phyloP scores from a whole-genome alignment of 2,888 invertebrate genomes.

The Pseudococcus jackbeardsleyi region DNA sequence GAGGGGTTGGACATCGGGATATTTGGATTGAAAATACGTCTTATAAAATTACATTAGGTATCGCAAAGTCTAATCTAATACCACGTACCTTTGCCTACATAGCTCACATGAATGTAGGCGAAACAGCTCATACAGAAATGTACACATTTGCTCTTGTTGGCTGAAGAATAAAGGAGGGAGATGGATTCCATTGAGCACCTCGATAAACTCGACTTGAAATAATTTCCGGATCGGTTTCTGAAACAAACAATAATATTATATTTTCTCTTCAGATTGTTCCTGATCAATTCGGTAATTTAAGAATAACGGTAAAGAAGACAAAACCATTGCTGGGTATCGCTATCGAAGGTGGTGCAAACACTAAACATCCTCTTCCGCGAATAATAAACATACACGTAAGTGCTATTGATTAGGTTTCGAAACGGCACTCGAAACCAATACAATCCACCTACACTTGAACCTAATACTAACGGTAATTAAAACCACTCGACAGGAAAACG shows the following conservation, averaged over 20 bases:
- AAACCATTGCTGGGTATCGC: slow-evolving; percentile 96
- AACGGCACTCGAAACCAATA: neutral
- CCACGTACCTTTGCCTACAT: no score
- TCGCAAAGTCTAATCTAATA: no score
- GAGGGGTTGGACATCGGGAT: no score
- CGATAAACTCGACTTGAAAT: neutral
- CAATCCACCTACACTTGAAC: no score
- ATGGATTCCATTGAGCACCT: neutral
- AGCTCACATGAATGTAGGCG: no score
- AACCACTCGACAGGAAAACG: slow-evolving; percentile 81
- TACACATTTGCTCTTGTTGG: no score
- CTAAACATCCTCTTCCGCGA: slow-evolving; percentile 92
- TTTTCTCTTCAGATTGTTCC: slow-evolving; percentile 75
- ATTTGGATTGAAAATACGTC: no score
- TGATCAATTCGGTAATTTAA: slow-evolving; percentile 89
- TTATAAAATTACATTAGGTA: no score
- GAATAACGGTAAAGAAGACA: slow-evolving; percentile 91
- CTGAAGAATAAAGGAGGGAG: no score
- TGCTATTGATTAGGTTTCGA: slow-evolving; percentile 66
- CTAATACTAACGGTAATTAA: slow-evolving; percentile 66
- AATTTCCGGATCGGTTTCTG: neutral
- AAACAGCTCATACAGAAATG: no score
- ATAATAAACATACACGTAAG: slow-evolving; percentile 97
- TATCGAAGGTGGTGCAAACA: slow-evolving; percentile 97
- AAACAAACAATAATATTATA: neutral